Conservation (phyloP, 92 coral and sea anemone genomes). For the Epizoanthus ramosus region DNA sequence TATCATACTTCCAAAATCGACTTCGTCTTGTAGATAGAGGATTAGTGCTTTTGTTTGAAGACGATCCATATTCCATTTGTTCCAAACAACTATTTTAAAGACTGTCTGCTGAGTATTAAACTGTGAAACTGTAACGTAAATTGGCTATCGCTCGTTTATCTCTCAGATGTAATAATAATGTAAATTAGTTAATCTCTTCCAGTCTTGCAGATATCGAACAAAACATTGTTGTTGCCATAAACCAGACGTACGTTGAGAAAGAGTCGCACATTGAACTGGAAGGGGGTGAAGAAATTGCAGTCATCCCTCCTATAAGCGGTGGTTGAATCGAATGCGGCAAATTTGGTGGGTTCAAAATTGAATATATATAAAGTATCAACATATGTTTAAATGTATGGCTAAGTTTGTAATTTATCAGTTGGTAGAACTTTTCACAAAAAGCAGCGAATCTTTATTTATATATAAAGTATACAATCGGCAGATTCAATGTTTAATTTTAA, state of each 20-base stretch:
- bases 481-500: neutral
- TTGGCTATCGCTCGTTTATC: neutral
- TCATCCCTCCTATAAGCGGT: slow-evolving; percentile 97
- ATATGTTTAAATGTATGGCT: neutral
- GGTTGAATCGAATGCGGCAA: slow-evolving; percentile 65
- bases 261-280: slow-evolving; percentile 55
- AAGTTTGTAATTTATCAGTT: no score
- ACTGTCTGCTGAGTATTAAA: neutral
- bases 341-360: slow-evolving; percentile 35
- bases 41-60: slow-evolving; percentile 11
- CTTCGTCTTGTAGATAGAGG: neutral
- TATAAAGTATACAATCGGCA: neutral
- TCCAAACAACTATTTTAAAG: neutral
- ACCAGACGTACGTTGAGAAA: slow-evolving; percentile 82
- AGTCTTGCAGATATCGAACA: slow-evolving; percentile 84
- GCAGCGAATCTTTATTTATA: neutral
- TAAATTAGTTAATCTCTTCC: neutral
- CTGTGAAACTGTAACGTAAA: neutral
- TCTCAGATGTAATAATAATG: no score
- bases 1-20: neutral
- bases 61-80: neutral
- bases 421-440: neutral
- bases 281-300: slow-evolving; percentile 88
- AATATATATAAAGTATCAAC: neutral
- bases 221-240: slow-evolving; percentile 82